Percentiles rank a stretch among this genome's conserved stretches.
Evolutionary conservation across 2,888 invertebrate genomes (phyloP).

Genomic region (Trachelus tabidus): DNA sequence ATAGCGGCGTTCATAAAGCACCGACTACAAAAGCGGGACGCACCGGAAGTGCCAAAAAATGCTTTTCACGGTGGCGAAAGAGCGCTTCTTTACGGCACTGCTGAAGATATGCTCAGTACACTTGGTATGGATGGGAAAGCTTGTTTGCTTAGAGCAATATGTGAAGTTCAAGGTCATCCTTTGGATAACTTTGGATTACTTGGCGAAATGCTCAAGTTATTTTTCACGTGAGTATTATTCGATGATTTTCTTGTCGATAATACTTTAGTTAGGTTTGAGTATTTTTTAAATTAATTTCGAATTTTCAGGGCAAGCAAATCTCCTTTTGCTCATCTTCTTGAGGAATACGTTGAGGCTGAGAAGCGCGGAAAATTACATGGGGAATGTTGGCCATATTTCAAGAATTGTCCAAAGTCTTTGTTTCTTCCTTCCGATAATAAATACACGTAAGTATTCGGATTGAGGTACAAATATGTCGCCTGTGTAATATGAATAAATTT

Average conservation of each 20-base stretch:
- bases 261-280: not conserved
- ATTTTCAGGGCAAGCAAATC: constrained; percentile 82
- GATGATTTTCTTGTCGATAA: not conserved
- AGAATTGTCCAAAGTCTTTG: constrained; percentile 84
- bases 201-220: constrained; percentile 84
- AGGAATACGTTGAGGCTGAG: constrained; percentile 86
- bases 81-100: constrained; percentile 80
- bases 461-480: not conserved
- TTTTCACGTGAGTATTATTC: constrained; percentile 77
- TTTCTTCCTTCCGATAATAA: constrained; percentile 72
- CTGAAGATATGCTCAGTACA: constrained; percentile 83
- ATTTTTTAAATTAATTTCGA: not conserved
- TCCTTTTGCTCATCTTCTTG: constrained; percentile 78
- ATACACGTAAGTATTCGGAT: constrained; percentile 65
- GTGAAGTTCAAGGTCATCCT: constrained; percentile 86
- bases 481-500: not conserved
- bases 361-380: constrained; percentile 78
- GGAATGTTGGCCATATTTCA: constrained; percentile 88
- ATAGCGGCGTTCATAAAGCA: constrained; percentile 78
- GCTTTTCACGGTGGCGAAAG: constrained; percentile 86
- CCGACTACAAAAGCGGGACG: constrained; percentile 68
- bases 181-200: constrained; percentile 82
- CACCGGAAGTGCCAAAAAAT: constrained; percentile 65
- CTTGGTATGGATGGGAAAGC: constrained; percentile 87
- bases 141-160: constrained; percentile 84